Conservation (phyloP, 1,140 invertebrate genomes). For the Euwallacea fornicatus region DNA sequence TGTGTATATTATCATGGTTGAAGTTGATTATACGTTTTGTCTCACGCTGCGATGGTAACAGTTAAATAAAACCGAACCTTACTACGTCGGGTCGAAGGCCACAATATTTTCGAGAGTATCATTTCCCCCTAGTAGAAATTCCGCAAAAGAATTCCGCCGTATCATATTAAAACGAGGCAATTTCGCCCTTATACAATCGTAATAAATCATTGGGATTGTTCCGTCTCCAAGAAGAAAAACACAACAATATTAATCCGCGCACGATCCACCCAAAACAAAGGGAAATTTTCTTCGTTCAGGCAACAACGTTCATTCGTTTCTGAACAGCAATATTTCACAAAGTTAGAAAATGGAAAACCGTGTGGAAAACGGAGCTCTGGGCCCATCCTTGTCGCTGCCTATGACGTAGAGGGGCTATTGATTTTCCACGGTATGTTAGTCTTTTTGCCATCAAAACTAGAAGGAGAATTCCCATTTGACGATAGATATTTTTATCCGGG, state of each 20-base stretch:
- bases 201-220: conserved; percentile 34
- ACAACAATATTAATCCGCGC: conserved; percentile 37
- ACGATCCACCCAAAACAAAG: conserved; percentile 35
- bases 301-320: conserved; percentile 31
- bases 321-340: conserved; percentile 39
- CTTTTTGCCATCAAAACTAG: conserved; percentile 36
- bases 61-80: conserved; percentile 4
- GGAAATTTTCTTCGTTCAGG: conserved; percentile 36
- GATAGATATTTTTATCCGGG: not conserved
- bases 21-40: too few species aligned
- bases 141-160: conserved; percentile 26
- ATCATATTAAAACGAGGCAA: conserved; percentile 35
- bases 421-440: conserved; percentile 35
- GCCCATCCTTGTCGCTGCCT: conserved; percentile 37
- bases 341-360: conserved; percentile 39
- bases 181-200: conserved; percentile 31
- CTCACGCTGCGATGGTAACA: too few species aligned
- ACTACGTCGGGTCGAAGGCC: not conserved
- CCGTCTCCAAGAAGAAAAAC: conserved; percentile 32
- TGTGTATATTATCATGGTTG: too few species aligned
- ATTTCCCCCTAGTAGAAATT: conserved; percentile 16
- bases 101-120: conserved; percentile 17
- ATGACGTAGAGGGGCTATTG: conserved; percentile 39
- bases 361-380: conserved; percentile 34
- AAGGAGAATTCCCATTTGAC: conserved; percentile 9